Evolutionary conservation across 1,140 invertebrate species (phyloP), one percentile per base, ranked within the genome.

Genomic region (Eciton burchellii): DNA sequence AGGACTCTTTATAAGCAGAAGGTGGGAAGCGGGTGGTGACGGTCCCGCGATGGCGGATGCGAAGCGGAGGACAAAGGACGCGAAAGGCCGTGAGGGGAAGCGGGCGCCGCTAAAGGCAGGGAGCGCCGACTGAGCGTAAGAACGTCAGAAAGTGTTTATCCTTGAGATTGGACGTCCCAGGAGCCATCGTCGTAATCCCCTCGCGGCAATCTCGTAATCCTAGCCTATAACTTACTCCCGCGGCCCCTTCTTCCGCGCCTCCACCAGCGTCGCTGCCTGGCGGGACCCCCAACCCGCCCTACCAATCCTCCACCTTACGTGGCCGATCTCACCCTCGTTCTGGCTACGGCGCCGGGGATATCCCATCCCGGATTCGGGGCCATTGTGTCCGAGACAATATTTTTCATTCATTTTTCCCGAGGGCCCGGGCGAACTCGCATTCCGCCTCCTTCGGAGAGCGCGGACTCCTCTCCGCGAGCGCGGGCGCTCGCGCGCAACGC

Each of bases 121-220:
- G 35, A 43, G 54, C n/a, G 56, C 19, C 3, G 63, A 29, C 52
- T 65, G 72, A 68, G 62, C 83, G 82, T 89, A 91, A 91, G 89
- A 90, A 89, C 89, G 91, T 89, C 85, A 90, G 92, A 90, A 93
- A 94, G 92, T 93, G 93, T 94, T 93, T 94, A 94, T 94, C 92
- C 93, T 92, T 89, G 91, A 94, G 92, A 93, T 94, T 94, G 92
- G 93, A 93, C 92, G 92, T 93, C 89, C 91, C 89, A 74, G 84
- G 90, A 92, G 91, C 91, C 91, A 93, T 94, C 92, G 89, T 92
- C 89, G 92, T 94, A 93, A 94, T 94, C 92, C 92, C 92, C 89
- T 89, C 89, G 91, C 91, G 91, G 92, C 92, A 93, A 94, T 94
- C 92, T 93, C 92, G 92, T 93, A 93, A 93, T 93, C 92, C 91